phyloP scores from a whole-genome alignment of 2,888 invertebrate species.

The Agriopis aurantiaria region DNA sequence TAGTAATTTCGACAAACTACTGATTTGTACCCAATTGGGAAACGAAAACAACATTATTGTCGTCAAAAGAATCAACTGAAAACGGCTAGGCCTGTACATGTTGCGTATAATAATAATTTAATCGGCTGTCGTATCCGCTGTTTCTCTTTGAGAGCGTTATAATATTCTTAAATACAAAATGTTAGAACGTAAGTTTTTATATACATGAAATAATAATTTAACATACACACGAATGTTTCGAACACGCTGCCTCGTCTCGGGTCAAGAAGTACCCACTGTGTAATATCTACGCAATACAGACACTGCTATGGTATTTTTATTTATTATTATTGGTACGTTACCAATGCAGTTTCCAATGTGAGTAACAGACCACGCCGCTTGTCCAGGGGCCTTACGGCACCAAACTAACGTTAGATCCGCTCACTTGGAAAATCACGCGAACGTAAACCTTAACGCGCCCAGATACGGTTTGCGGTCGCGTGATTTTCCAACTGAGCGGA shows the following conservation, averaged over 20 bases:
- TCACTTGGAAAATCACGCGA: too few relatives aligned
- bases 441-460: too few relatives aligned
- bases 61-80: slow-evolving; percentile 50
- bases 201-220: slow-evolving; percentile 82
- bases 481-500: too few relatives aligned
- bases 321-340: not conserved
- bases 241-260: slow-evolving; percentile 36
- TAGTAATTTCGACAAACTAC: slow-evolving; percentile 40
- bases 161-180: slow-evolving; percentile 79
- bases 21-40: slow-evolving; percentile 27
- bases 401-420: too few relatives aligned
- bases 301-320: not conserved
- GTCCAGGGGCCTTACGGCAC: not conserved
- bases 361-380: not conserved
- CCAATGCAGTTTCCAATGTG: not conserved
- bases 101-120: slow-evolving; percentile 57
- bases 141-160: slow-evolving; percentile 70
- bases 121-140: slow-evolving; percentile 54
- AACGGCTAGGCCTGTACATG: slow-evolving; percentile 70
- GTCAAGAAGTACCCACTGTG: not conserved
- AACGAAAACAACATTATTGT: slow-evolving; percentile 53
- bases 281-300: not conserved
- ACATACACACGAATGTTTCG: slow-evolving; percentile 60
- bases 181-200: slow-evolving; percentile 73
- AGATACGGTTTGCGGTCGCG: too few relatives aligned